Percentiles rank a stretch among this genome's conserved stretches.
Evolutionary conservation across 2,797 vertebrate genomes (phyloP).

Genomic region (Malacoraja senta): DNA sequence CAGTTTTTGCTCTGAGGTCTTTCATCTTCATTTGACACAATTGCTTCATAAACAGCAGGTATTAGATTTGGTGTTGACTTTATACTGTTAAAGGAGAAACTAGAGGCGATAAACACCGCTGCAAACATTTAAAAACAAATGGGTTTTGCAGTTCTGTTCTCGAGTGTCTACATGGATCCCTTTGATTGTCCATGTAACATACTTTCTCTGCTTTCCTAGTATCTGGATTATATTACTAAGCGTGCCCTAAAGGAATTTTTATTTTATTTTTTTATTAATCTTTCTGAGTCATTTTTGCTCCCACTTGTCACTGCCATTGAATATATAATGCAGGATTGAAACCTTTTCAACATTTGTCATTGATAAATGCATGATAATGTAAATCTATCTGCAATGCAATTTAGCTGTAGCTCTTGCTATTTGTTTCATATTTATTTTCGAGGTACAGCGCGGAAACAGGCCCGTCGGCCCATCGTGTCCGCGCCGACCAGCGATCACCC

Average conservation of each 20-base stretch:
- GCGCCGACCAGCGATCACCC: too few species aligned
- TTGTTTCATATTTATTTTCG: too few species aligned
- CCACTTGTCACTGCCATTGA: background rate
- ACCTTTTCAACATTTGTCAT: background rate
- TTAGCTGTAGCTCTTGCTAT: background rate
- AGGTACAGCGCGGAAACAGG: too few species aligned
- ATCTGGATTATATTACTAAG: background rate
- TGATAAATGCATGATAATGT: background rate
- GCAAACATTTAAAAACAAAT: conserved; percentile 15
- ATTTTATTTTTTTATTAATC: background rate
- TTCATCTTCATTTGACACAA: background rate
- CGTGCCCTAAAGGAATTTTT: background rate
- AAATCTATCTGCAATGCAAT: too few species aligned
- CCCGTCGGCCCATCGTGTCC: too few species aligned
- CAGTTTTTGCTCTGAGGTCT: background rate
- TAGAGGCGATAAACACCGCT: too few species aligned
- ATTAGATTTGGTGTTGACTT: background rate
- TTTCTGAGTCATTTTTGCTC: conserved; percentile 17
- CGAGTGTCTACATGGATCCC: background rate
- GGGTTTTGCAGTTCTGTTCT: background rate
- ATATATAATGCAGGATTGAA: background rate
- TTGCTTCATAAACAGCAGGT: background rate
- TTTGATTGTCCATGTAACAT: background rate
- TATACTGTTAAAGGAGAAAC: background rate
- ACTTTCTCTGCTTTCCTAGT: background rate